Conservation (phyloP, 2,888 invertebrate species). For the Leptopilina myrica region DNA sequence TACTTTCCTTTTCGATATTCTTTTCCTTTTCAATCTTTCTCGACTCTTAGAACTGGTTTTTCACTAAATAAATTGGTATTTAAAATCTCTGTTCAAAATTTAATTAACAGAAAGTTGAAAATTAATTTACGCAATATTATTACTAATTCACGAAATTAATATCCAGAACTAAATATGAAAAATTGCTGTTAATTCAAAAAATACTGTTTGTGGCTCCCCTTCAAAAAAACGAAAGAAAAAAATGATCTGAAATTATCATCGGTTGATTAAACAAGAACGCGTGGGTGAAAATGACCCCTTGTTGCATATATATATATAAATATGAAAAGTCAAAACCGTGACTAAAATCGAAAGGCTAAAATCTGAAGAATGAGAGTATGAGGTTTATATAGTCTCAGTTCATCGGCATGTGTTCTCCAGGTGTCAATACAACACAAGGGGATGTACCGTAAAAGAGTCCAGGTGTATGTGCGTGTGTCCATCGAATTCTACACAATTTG, state of each 20-base stretch:
- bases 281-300: slow-evolving; percentile 27
- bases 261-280: slow-evolving; percentile 15
- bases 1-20: no score
- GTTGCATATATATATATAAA: no score
- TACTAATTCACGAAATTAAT: no score
- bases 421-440: slow-evolving; percentile 62
- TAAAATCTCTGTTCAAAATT: no score
- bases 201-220: not conserved
- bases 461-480: slow-evolving; percentile 59
- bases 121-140: no score
- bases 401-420: slow-evolving; percentile 69
- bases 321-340: slow-evolving; percentile 37
- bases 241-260: slow-evolving; percentile 1
- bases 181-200: not conserved
- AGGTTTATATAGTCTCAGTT: slow-evolving; percentile 25
- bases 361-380: slow-evolving; percentile 19
- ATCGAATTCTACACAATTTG: slow-evolving; percentile 19
- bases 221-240: not conserved
- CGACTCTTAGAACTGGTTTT: no score
- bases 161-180: no score
- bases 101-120: no score
- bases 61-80: no score
- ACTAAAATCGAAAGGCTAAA: slow-evolving; percentile 32
- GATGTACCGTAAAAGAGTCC: slow-evolving; percentile 56
- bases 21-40: no score